A percentile compares a stretch with the other conserved stretches of the same genome.
These are phyloP conservation scores for Poecile montanus DNA, from an alignment of 2,797 vertebrate genomes.

Conservation along the genomic window DNA sequence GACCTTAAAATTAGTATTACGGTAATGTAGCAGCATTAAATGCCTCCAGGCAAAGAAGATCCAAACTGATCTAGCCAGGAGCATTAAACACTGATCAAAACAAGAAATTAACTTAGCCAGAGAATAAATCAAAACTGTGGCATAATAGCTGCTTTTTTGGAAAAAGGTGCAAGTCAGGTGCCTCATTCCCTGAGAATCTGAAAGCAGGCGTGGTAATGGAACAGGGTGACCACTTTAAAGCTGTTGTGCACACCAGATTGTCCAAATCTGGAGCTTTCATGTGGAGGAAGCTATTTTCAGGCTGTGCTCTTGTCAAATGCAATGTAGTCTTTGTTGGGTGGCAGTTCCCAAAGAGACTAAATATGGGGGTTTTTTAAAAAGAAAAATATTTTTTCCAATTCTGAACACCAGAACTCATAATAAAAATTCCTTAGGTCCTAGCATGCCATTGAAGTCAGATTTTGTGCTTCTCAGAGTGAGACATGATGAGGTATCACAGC, in stretches of 20 bases:
- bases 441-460: neutral
- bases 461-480: neutral
- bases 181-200: neutral
- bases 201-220: neutral
- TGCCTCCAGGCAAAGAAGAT: neutral
- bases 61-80: conserved; percentile 19
- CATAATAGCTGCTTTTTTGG: neutral
- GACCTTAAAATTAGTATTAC: neutral
- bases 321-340: neutral
- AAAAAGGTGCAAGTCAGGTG: neutral
- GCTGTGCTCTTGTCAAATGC: neutral
- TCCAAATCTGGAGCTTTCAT: neutral
- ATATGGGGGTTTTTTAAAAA: neutral
- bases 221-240: neutral
- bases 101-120: conserved; percentile 9
- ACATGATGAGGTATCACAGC: neutral
- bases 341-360: neutral
- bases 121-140: conserved; percentile 13
- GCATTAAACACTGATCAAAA: conserved; percentile 36
- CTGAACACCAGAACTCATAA: neutral
- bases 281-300: neutral
- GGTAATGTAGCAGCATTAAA: neutral
- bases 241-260: neutral
- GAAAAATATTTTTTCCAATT: neutral
- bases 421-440: neutral